These are phyloP conservation scores for Epirrhoe alternata DNA, from an alignment of 2,888 invertebrate species.

Conservation along the genomic window DNA sequence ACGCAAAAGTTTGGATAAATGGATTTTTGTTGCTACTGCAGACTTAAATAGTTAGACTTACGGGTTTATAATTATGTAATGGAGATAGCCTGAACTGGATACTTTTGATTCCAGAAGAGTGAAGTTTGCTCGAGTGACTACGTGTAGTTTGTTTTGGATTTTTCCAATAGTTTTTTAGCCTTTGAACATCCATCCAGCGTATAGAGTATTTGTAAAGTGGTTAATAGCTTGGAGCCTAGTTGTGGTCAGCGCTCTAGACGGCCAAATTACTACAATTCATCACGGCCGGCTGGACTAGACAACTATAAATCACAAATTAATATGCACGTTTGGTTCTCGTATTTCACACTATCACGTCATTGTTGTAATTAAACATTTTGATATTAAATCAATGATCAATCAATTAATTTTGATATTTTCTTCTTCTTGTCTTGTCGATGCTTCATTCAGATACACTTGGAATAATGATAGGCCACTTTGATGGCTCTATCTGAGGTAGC, in stretches of 20 bases:
- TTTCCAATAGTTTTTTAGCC: background rate
- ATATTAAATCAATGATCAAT: slow-evolving; percentile 3
- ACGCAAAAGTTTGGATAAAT: no score
- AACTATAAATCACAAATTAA: slow-evolving; percentile 68
- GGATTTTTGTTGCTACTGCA: no score
- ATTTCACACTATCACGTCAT: slow-evolving; percentile 41
- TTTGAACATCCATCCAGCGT: no score
- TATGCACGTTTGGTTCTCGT: slow-evolving; percentile 52
- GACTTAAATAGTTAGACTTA: no score
- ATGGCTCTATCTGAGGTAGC: no score
- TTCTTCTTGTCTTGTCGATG: no score
- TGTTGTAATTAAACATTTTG: slow-evolving; percentile 17
- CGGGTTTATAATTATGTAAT: no score
- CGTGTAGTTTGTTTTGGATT: background rate
- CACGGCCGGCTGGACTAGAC: slow-evolving; percentile 63
- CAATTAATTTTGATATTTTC: no score
- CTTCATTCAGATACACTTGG: no score
- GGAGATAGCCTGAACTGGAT: no score
- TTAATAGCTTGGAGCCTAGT: slow-evolving; percentile 49
- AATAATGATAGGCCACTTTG: no score
- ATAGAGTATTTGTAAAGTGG: slow-evolving; percentile 40
- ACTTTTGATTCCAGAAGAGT: no score
- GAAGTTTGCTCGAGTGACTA: background rate
- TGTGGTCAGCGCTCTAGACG: slow-evolving; percentile 50
- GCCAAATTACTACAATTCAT: slow-evolving; percentile 67